Evolutionary conservation across 2,797 vertebrate genomes (phyloP).

Genomic region (Ctenopoma multispine): DNA sequence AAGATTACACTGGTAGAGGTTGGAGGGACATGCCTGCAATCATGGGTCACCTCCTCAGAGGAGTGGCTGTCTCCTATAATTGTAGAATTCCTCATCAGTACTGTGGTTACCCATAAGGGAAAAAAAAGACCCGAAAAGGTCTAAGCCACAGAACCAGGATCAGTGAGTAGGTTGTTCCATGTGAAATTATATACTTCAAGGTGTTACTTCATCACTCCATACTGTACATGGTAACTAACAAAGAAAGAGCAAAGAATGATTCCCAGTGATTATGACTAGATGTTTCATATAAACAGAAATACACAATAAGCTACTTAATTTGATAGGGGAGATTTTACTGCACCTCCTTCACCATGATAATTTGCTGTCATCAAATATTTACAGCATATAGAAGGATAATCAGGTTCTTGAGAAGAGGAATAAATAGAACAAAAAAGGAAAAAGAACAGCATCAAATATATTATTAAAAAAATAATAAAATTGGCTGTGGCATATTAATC

Average conservation of each 20-base stretch:
- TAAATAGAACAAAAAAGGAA: too few relatives aligned
- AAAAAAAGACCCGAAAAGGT: not conserved
- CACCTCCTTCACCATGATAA: not conserved
- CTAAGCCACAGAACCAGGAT: too few relatives aligned
- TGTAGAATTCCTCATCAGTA: not conserved
- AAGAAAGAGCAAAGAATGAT: not conserved
- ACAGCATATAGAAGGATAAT: too few relatives aligned
- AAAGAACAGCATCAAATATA: too few relatives aligned
- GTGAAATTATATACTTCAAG: too few relatives aligned
- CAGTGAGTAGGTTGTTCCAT: too few relatives aligned
- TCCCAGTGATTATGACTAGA: not conserved
- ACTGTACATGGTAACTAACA: too few relatives aligned
- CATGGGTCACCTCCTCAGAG: conserved; percentile 1
- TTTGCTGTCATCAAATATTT: not conserved
- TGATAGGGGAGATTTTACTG: not conserved
- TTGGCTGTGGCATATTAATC: too few relatives aligned
- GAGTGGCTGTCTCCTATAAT: not conserved
- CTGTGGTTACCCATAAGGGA: not conserved
- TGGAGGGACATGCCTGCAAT: not conserved
- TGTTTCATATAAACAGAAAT: not conserved
- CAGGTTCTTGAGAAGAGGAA: too few relatives aligned
- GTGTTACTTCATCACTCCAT: too few relatives aligned
- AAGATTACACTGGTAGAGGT: not conserved
- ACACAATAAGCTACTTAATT: not conserved
- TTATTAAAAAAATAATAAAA: too few relatives aligned